Evolutionary conservation across 2,888 invertebrate species (phyloP).

Genomic region (Eugnorisma glareosa): DNA sequence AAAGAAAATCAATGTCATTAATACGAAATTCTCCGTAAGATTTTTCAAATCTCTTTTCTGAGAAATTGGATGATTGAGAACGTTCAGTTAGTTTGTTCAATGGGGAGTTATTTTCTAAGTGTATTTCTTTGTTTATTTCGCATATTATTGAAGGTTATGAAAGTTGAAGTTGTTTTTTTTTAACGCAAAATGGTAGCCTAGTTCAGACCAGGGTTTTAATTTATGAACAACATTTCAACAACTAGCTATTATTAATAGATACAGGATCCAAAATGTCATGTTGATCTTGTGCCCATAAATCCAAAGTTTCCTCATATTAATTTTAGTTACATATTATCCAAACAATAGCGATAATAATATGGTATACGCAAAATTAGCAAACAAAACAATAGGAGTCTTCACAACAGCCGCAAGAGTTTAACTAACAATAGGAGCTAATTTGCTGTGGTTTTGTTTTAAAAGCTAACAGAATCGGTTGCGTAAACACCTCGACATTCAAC

Average conservation of each 20-base stretch:
- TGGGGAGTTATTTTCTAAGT: neutral
- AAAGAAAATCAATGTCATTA: conserved; percentile 14
- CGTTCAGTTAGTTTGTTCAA: conserved; percentile 9
- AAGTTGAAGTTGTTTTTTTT: neutral
- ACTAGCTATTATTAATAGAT: neutral
- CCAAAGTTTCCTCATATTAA: conserved; percentile 25
- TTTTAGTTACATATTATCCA: conserved; percentile 39
- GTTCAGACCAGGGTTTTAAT: neutral
- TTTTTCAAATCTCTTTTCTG: conserved; percentile 28
- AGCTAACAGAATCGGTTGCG: conserved; percentile 66
- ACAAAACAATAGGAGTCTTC: conserved; percentile 57
- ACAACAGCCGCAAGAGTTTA: conserved; percentile 60
- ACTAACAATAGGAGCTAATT: conserved; percentile 68
- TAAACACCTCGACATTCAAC: conserved; percentile 62
- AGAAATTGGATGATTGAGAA: conserved; percentile 15
- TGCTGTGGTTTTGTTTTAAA: conserved; percentile 67
- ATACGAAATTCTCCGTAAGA: conserved; percentile 10
- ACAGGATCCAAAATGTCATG: neutral
- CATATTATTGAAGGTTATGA: neutral
- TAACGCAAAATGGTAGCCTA: neutral
- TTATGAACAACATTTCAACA: neutral
- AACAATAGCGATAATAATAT: conserved; percentile 50
- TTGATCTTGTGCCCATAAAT: conserved; percentile 7
- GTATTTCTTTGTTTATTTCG: conserved; percentile 6
- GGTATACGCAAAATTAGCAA: conserved; percentile 37